Percentiles rank a stretch among this genome's conserved stretches.
These are phyloP conservation scores for Herminia tarsipennalis DNA, from an alignment of 2,888 invertebrate genomes.

Conservation along the genomic window DNA sequence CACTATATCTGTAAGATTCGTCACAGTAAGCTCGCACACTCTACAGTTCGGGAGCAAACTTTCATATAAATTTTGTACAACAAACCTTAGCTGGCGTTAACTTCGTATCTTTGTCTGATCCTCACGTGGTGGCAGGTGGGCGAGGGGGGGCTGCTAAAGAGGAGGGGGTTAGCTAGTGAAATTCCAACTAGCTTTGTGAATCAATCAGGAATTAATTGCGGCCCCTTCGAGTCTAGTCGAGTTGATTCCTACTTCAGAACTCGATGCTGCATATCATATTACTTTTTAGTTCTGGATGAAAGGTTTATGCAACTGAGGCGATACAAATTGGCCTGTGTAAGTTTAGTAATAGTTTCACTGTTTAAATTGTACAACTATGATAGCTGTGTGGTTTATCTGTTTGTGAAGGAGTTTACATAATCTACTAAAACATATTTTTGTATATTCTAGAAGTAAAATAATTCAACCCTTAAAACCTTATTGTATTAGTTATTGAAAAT, in stretches of 20 bases:
- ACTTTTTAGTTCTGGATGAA: conserved; percentile 25
- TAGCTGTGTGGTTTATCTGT: no score
- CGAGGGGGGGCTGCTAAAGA: conserved; percentile 34
- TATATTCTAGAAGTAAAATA: no score
- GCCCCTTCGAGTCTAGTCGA: conserved; percentile 61
- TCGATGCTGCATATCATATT: conserved; percentile 41
- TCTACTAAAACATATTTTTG: no score
- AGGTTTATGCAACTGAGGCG: neutral
- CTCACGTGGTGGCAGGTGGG: conserved; percentile 64
- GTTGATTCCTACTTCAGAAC: conserved; percentile 53
- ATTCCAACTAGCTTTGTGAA: conserved; percentile 79
- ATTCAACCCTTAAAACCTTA: no score
- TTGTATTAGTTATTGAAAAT: no score
- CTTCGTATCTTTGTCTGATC: conserved; percentile 81
- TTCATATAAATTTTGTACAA: conserved; percentile 81
- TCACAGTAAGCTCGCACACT: conserved; percentile 44
- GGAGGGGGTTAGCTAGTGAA: conserved; percentile 46
- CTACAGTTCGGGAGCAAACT: conserved; percentile 65
- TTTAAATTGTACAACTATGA: no score
- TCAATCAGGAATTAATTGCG: conserved; percentile 81
- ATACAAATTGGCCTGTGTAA: neutral
- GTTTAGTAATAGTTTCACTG: neutral
- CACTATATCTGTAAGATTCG: conserved; percentile 32
- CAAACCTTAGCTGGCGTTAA: conserved; percentile 78
- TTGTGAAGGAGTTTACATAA: no score